Conservation (phyloP, 2,888 invertebrate species). For the Trachelus tabidus region DNA sequence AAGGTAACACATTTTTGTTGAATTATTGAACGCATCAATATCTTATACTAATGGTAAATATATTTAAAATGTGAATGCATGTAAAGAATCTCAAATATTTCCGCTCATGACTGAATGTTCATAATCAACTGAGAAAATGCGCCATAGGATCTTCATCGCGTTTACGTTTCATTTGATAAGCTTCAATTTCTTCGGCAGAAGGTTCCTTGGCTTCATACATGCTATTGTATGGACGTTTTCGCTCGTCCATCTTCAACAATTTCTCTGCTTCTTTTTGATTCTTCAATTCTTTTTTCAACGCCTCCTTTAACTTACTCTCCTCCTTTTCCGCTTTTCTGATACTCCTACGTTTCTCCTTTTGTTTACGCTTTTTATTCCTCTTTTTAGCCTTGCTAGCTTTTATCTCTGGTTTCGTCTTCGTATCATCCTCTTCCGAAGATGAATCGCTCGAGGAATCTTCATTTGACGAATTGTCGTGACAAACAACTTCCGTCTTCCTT, state of each 20-base stretch:
- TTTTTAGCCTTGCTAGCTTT: slow-evolving; percentile 38
- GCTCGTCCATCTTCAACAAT: slow-evolving; percentile 81
- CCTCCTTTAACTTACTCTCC: slow-evolving; percentile 68
- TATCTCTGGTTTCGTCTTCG: slow-evolving; percentile 24
- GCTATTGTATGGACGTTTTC: slow-evolving; percentile 94
- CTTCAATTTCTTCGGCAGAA: slow-evolving; percentile 93
- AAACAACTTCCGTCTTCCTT: slow-evolving; percentile 23
- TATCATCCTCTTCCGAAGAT: slow-evolving; percentile 18
- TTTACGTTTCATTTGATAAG: slow-evolving; percentile 86
- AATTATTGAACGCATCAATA: not conserved
- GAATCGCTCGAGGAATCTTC: slow-evolving; percentile 29
- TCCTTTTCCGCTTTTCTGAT: slow-evolving; percentile 66
- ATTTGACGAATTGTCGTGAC: slow-evolving; percentile 19
- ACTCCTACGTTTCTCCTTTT: slow-evolving; percentile 42
- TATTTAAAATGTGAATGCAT: not conserved
- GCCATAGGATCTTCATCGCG: slow-evolving; percentile 95
- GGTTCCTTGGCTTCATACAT: slow-evolving; percentile 87
- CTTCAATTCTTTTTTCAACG: slow-evolving; percentile 75
- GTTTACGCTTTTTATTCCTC: slow-evolving; percentile 46
- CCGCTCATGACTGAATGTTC: not conserved
- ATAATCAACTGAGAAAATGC: slow-evolving; percentile 70
- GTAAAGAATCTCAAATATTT: not conserved
- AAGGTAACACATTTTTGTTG: not conserved
- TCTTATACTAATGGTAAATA: not conserved
- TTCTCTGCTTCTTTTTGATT: slow-evolving; percentile 73